Evolutionary conservation across 2,888 invertebrate genomes (phyloP), one percentile per base, ranked within the genome.

Genomic region (Phorcus lineatus): DNA sequence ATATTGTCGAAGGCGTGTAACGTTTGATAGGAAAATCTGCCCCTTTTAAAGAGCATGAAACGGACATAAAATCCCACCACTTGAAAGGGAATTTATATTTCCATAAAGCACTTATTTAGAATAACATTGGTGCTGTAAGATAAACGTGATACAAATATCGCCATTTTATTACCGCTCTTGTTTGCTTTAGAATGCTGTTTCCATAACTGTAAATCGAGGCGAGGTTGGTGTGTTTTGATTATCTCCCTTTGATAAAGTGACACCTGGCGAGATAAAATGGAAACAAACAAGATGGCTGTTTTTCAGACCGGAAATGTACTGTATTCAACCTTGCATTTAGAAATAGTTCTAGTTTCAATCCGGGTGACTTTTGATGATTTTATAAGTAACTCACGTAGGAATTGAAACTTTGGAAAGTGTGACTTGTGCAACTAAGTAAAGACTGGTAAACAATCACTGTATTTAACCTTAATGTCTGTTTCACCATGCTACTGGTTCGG

Each of bases 241-340:
- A 62, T 62, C 62, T 62, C 62, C 62, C 62, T 62, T 62, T 62
- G 62, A 62, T 62, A 62, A 16, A 28, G 16, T 62, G 62, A 62
- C 62, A 62, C 62, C 62, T 62, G 62, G 62, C 62, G 13, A 28
- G 17, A 24, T 62, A 28, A 22, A 62, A 62, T 28, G 62, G 62
- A 62, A 62, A 28, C 28, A 62, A 62, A 62, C 62, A 62, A 62
- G 24, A 28, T 28, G 62, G 62, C 4, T 11, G 11, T 13, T 47
- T 36, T 6, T 47, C 47, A 47, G 13, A 47, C 47, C 47, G 47
- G 47, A 47, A 47, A 47, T 47, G 47, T 11, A 24, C 57, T 2
- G 28, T 62, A 28, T 19, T 24, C 28, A 62, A 62, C 62, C 62
- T 62, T 17, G 24, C 62, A 16, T 62, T 6, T 47, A 47, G 6